Base-by-base conservation (phyloP, 2,797 vertebrate species). In the Notamacropus eugenii region DNA sequence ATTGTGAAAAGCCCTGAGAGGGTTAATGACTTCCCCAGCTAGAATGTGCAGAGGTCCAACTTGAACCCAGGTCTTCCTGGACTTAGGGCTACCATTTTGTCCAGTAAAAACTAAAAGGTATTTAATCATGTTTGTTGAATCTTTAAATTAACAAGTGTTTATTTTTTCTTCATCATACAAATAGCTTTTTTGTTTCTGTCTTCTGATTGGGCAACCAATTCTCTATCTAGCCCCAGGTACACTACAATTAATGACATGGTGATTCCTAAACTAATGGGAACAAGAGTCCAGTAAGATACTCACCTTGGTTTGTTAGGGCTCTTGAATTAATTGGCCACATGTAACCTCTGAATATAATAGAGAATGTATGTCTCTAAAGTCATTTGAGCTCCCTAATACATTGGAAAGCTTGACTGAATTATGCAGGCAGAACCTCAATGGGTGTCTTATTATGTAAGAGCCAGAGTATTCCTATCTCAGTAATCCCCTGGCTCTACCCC, bases 321-420 rank as follows among this genome's bases (percentile, higher is more conserved):
- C 46, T 93, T 82, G 29, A 87, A 46, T 87, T 62, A 55, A 93
- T 34, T 56, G 95, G 28, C 54, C 95, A 93, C 92, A 91, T 94
- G n/a, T 34, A 91, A 93, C 94, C 95, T 67, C 95, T 95, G 62
- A 97, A 50, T 96, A 59, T 96, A 90, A 90, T 50, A n/a, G 94
- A 95, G 28, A 92, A 96, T 95, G 54, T 94, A 96, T 91, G 95
- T 95, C 97, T 95, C 93, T 96, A 91, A 97, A 95, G 93, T 95
- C 94, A 97, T 96, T 97, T 96, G 92, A 93, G 29, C 90, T 96
- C 29, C 58, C 59, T 96, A 14, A 10, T 29, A 13, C 34, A 13
- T 19, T 8, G n/a, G 92, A 92, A 87, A 46, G 92, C 90, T 95
- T 97, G 74, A 62, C 50, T 93, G 92, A 93, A 62, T 97, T 94